These are phyloP conservation scores for Sepiola atlantica DNA, from an alignment of 2,888 invertebrate species.

Conservation along the genomic window DNA sequence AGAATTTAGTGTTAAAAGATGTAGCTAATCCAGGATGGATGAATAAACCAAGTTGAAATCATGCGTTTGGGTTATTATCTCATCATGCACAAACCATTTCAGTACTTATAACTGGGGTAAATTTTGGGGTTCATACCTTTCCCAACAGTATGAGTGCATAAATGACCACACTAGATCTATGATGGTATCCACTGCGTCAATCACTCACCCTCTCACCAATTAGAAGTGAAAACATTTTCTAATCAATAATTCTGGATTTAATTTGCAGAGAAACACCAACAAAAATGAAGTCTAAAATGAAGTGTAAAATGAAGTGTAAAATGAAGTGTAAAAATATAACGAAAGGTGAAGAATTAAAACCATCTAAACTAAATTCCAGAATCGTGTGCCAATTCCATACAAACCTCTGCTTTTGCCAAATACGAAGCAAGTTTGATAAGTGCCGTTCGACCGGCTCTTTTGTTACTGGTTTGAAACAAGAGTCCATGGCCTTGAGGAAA, in stretches of 20 bases:
- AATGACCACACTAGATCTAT: no score
- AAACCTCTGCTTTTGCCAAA: slow-evolving; percentile 71
- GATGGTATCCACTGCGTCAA: no score
- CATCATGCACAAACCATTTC: no score
- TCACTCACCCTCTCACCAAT: background rate
- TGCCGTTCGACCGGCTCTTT: slow-evolving; percentile 69
- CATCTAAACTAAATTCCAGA: background rate
- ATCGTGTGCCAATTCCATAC: background rate
- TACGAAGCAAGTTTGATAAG: slow-evolving; percentile 71
- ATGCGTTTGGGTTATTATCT: no score
- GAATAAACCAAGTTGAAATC: no score
- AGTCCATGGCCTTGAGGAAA: slow-evolving; percentile 71
- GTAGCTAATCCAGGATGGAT: no score
- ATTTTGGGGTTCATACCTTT: no score
- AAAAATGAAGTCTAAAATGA: background rate
- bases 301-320: no score
- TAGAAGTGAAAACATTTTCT: background rate
- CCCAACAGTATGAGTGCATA: no score
- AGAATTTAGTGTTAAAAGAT: no score
- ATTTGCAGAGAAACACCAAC: background rate
- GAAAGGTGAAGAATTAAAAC: background rate
- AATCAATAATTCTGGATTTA: background rate
- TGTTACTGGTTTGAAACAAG: slow-evolving; percentile 68
- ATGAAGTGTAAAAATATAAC: no score
- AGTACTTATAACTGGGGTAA: no score